Evolutionary conservation across 2,797 vertebrate species (phyloP).

Genomic region (Scomberomorus guttatus): DNA sequence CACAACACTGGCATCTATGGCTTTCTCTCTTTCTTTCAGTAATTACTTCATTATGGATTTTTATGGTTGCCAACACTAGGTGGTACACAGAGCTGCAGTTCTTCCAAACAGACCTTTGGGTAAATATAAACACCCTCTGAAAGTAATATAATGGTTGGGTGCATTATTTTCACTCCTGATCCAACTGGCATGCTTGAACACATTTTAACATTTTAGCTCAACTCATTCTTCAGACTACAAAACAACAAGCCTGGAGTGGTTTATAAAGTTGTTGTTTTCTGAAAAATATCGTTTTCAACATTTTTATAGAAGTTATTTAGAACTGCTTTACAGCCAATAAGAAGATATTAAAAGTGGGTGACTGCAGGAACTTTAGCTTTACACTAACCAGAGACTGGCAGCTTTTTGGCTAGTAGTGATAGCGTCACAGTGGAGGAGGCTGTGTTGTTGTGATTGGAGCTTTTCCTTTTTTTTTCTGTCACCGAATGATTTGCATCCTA

Average conservation of each 20-base stretch:
- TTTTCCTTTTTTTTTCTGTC: conserved; percentile 11
- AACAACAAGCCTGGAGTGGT: background rate
- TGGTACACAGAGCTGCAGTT: conserved; percentile 28
- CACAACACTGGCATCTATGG: conserved; percentile 26
- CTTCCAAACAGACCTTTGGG: conserved; percentile 44
- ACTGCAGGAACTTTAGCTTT: conserved; percentile 9
- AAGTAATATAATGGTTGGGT: conserved; percentile 43
- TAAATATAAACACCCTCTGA: conserved; percentile 54
- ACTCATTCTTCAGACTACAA: background rate
- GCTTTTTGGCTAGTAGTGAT: background rate
- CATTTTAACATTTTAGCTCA: conserved; percentile 16
- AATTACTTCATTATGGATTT: conserved; percentile 68
- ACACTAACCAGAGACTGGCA: conserved; percentile 5
- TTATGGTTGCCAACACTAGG: conserved; percentile 44
- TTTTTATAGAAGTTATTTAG: conserved; percentile 30
- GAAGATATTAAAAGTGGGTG: background rate
- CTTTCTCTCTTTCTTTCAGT: conserved; percentile 44
- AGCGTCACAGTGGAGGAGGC: background rate
- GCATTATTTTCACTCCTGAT: conserved; percentile 24
- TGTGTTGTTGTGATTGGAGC: background rate
- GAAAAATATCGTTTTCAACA: background rate
- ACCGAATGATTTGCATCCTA: conserved; percentile 9
- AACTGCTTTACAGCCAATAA: background rate
- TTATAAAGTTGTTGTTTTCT: background rate
- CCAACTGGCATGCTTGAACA: conserved; percentile 25